Percentiles rank a stretch among this genome's conserved stretches.
phyloP scores from a whole-genome alignment of 1,140 invertebrate genomes.

The Drosophila paulistorum region DNA sequence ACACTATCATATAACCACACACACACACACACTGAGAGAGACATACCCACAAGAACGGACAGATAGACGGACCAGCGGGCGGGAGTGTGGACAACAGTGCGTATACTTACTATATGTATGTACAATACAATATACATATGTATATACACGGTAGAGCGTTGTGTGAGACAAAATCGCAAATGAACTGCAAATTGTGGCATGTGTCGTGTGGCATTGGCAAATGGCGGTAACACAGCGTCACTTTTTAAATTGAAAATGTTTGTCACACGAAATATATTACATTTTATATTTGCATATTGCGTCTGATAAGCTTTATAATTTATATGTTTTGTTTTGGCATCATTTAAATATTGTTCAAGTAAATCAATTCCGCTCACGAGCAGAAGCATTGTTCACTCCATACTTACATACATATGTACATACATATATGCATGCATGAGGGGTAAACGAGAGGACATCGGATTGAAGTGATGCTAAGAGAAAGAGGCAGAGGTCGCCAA shows the following conservation, averaged over 20 bases:
- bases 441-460: neutral
- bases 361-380: slow-evolving; percentile 32
- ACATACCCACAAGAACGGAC: neutral
- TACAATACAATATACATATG: neutral
- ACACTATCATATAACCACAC: slow-evolving; percentile 34
- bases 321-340: slow-evolving; percentile 28
- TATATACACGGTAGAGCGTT: neutral
- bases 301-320: slow-evolving; percentile 53
- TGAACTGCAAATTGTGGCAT: slow-evolving; percentile 54
- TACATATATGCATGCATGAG: neutral
- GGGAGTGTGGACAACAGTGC: neutral
- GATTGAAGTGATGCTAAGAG: slow-evolving; percentile 1
- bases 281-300: slow-evolving; percentile 29
- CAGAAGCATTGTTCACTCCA: neutral
- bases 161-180: slow-evolving; percentile 50
- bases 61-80: neutral
- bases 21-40: neutral
- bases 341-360: slow-evolving; percentile 20
- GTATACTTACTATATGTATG: neutral
- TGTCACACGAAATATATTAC: slow-evolving; percentile 53
- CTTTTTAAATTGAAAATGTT: slow-evolving; percentile 76
- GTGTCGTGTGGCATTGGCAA: slow-evolving; percentile 22
- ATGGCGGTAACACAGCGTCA: slow-evolving; percentile 51
- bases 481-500: slow-evolving; percentile 16
- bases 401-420: no score